Evolutionary conservation across 2,888 invertebrate genomes (phyloP), one percentile per base, ranked within the genome.

Genomic region (Oxyteleia sp.): DNA sequence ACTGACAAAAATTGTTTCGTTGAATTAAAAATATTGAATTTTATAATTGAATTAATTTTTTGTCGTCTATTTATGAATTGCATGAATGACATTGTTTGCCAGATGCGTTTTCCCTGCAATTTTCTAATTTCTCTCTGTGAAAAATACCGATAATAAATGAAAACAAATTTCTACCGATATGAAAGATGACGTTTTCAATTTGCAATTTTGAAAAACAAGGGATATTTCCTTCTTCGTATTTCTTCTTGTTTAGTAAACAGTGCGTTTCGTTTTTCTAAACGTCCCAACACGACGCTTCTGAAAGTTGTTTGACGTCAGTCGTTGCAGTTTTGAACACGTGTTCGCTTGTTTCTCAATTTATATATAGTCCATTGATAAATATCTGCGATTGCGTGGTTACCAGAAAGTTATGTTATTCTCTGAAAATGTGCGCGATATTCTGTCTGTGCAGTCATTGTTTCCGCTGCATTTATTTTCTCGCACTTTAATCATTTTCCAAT

Each of bases 301-400:
- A 49, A 55, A 66, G 64, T 75, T 29, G 53, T 55, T 71, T 79
- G 78, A 79, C 78, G 78, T 79, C 78, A 79, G 23, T 47, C 8
- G 16, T 47, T 43, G 49, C 47, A 13, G 64, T 64, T 59, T 20
- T 11, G 49, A 79, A 59, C 71, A 72, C 66, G 71, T 72, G 71
- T 57, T 79, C 66, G 8, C 53, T 41, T 63, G 78, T 69, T 78
- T 69, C 63, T 55, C 55, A 45, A 45, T 26, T 51, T 75, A 43
- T 76, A 47, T 76, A 75, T 66, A 75, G 53, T 43, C 0, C 23
- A 26, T 7, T 32, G 13, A 23, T 8, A 47, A 18, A 4, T 18
- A 18, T 7, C 3, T 18, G 11, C 2, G 5, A 47, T 68, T 13
- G 53, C 38, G 45, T 57, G 57, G 35, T 71, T 61, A 11, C n/a